These are phyloP conservation scores for Proisotoma minuta DNA, from an alignment of 2,888 invertebrate species.

Conservation along the genomic window DNA sequence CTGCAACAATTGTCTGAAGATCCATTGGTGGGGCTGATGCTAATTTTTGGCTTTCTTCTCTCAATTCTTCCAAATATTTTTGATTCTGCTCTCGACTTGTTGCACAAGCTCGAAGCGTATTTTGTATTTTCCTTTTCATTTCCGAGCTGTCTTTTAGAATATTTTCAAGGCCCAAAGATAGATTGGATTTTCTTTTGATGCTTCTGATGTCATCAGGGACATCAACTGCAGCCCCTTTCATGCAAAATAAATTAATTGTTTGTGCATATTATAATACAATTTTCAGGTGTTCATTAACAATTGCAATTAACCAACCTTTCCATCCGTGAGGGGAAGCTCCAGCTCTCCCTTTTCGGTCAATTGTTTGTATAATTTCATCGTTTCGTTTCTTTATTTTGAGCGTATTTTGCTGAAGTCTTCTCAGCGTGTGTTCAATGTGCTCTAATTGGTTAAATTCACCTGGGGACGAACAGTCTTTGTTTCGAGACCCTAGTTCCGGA, in stretches of 20 bases:
- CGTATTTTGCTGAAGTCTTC: not conserved
- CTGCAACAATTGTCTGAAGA: too few species aligned
- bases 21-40: too few species aligned
- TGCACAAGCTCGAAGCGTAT: not conserved
- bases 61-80: not conserved
- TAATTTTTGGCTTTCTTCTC: not conserved
- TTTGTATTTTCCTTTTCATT: not conserved
- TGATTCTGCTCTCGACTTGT: not conserved
- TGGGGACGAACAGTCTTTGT: not conserved
- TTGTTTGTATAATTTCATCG: not conserved
- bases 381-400: slow-evolving; percentile 7
- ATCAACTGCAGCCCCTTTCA: not conserved
- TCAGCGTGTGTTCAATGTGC: slow-evolving; percentile 4
- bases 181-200: not conserved
- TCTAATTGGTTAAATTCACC: not conserved
- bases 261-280: too few species aligned
- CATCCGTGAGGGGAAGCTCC: not conserved
- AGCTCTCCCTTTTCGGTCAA: not conserved
- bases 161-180: not conserved
- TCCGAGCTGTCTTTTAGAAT: not conserved
- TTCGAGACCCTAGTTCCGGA: not conserved
- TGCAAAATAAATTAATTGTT: too few species aligned
- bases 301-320: too few species aligned
- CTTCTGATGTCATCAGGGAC: not conserved
- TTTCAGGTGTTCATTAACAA: too few species aligned